A percentile compares a stretch with the other conserved stretches of the same genome.
These are phyloP conservation scores for Ephestia elutella DNA, from an alignment of 1,140 invertebrate genomes.

Conservation along the genomic window DNA sequence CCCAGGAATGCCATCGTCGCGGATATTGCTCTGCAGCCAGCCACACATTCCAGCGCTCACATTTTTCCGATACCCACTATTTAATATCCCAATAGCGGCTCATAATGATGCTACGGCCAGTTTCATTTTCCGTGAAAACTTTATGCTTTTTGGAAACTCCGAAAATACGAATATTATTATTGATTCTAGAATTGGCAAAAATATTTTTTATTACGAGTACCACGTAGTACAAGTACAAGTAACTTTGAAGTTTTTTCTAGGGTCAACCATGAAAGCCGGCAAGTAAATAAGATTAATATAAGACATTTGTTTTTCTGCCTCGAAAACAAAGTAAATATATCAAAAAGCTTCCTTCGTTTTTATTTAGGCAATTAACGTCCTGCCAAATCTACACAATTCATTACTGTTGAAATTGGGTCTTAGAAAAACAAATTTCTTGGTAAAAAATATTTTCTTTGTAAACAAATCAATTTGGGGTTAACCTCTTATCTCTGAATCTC, in stretches of 20 bases:
- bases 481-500: no score
- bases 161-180: not conserved
- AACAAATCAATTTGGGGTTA: not conserved
- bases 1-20: slow-evolving; percentile 23
- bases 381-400: not conserved
- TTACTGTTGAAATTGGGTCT: not conserved
- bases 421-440: not conserved
- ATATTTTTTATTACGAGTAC: no score
- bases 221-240: no score
- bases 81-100: slow-evolving; percentile 4
- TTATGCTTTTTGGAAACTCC: no score
- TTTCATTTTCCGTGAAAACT: not conserved
- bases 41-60: slow-evolving; percentile 14
- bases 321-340: not conserved
- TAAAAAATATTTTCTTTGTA: not conserved
- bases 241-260: no score
- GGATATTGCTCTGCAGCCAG: slow-evolving; percentile 6
- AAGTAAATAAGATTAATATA: no score
- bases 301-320: not conserved
- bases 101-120: not conserved
- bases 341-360: not conserved
- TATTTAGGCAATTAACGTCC: not conserved
- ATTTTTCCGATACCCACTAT: slow-evolving; percentile 23
- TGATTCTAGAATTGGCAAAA: no score
- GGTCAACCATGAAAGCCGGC: no score